Evolutionary conservation across 1,140 invertebrate genomes (phyloP).

Genomic region (Patella vulgata): DNA sequence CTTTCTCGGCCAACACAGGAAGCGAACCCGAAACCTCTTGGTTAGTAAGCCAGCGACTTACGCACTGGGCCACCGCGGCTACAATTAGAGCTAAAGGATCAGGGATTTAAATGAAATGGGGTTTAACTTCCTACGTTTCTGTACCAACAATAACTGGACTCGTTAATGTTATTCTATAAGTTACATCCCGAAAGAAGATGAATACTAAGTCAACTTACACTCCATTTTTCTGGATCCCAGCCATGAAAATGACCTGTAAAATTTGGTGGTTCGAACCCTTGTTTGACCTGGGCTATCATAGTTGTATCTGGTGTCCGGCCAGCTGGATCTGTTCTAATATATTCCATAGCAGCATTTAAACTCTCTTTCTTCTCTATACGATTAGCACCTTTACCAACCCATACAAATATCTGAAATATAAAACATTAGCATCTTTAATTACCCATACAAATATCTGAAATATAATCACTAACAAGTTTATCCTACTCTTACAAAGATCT

Average conservation of each 20-base stretch:
- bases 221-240: constrained; percentile 42
- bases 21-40: too few species aligned
- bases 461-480: neutral
- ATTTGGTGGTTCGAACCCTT: constrained; percentile 85
- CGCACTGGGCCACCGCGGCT: too few species aligned
- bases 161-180: too few species aligned
- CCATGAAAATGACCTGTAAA: constrained; percentile 76
- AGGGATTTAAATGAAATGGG: too few species aligned
- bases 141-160: too few species aligned
- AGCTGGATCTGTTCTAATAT: constrained; percentile 75
- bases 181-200: too few species aligned
- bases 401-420: constrained; percentile 76
- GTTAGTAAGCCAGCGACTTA: too few species aligned
- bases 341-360: constrained; percentile 70
- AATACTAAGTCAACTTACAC: constrained; percentile 33
- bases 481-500: constrained; percentile 87
- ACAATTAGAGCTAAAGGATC: too few species aligned
- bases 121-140: too few species aligned
- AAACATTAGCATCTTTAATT: constrained; percentile 73
- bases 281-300: constrained; percentile 81
- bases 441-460: constrained; percentile 82
- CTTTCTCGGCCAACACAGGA: too few species aligned
- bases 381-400: constrained; percentile 79
- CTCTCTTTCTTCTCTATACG: constrained; percentile 73
- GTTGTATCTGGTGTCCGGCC: constrained; percentile 78